Evolutionary conservation across 2,888 invertebrate species (phyloP).

Genomic region (Spodoptera exigua): DNA sequence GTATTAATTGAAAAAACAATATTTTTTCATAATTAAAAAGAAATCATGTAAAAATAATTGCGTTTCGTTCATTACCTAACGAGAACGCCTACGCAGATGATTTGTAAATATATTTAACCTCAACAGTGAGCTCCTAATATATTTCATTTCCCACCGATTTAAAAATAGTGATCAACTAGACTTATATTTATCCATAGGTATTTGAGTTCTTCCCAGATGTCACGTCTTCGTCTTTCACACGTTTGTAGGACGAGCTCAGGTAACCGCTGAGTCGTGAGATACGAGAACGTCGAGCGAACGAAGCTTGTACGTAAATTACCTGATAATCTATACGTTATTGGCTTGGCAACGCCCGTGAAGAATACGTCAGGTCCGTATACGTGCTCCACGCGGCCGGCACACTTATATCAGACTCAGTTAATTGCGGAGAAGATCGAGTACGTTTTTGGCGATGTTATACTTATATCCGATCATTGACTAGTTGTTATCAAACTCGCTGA

Average conservation of each 20-base stretch:
- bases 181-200: constrained; percentile 71
- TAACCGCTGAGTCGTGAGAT: constrained; percentile 63
- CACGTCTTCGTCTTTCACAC: constrained; percentile 75
- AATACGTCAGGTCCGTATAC: constrained; percentile 74
- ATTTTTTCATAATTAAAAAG: no score
- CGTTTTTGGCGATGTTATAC: constrained; percentile 77
- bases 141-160: constrained; percentile 71
- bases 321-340: constrained; percentile 71
- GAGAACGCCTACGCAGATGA: constrained; percentile 36
- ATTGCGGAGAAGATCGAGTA: constrained; percentile 77
- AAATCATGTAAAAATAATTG: no score
- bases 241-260: constrained; percentile 68
- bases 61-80: constrained; percentile 17
- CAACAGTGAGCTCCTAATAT: constrained; percentile 66
- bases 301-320: constrained; percentile 65
- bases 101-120: constrained; percentile 57
- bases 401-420: constrained; percentile 75
- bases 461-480: constrained; percentile 74
- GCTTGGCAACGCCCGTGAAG: constrained; percentile 77
- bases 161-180: constrained; percentile 78
- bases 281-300: constrained; percentile 40
- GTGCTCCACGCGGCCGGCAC: constrained; percentile 70
- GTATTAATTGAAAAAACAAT: no score
- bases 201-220: constrained; percentile 75
- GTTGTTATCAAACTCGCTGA: constrained; percentile 82